These are phyloP conservation scores for Puffinus mauretanicus DNA, from an alignment of 2,113 vertebrate species.

Conservation along the genomic window DNA sequence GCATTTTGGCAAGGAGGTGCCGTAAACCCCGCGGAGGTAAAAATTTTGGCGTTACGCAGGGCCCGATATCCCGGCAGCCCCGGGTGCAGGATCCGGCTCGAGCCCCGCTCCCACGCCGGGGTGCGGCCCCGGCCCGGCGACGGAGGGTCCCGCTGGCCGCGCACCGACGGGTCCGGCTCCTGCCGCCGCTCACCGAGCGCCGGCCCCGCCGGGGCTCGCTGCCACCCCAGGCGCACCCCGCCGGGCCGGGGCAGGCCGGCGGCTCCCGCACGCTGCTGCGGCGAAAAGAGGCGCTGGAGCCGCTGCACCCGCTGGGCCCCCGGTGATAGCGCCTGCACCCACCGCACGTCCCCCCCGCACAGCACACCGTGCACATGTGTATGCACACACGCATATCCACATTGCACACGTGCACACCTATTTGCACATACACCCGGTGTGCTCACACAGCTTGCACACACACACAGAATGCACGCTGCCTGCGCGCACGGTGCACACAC, in stretches of 20 bases:
- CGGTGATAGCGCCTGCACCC: background rate
- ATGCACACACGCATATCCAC: accelerated
- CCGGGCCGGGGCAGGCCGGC: background rate
- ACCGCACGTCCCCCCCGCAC: accelerated
- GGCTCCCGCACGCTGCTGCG: background rate
- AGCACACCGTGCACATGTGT: background rate
- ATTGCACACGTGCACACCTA: accelerated
- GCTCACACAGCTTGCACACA: background rate
- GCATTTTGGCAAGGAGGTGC: background rate
- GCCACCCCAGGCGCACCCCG: background rate
- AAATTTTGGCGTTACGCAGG: background rate
- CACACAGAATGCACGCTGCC: accelerated
- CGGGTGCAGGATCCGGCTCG: background rate
- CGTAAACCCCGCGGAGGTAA: background rate
- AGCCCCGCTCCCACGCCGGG: background rate
- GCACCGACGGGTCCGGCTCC: background rate
- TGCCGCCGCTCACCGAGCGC: background rate
- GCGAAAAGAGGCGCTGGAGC: background rate
- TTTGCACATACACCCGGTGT: accelerated
- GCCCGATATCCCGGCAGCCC: background rate
- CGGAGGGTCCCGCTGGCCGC: background rate
- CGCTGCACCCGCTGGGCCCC: background rate
- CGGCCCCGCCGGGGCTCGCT: too few species aligned
- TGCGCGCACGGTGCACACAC: accelerated
- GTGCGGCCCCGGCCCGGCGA: background rate